Evolutionary conservation across 2,888 invertebrate genomes (phyloP), one percentile per base, ranked within the genome.

Genomic region (Ennomos fuscantarius): DNA sequence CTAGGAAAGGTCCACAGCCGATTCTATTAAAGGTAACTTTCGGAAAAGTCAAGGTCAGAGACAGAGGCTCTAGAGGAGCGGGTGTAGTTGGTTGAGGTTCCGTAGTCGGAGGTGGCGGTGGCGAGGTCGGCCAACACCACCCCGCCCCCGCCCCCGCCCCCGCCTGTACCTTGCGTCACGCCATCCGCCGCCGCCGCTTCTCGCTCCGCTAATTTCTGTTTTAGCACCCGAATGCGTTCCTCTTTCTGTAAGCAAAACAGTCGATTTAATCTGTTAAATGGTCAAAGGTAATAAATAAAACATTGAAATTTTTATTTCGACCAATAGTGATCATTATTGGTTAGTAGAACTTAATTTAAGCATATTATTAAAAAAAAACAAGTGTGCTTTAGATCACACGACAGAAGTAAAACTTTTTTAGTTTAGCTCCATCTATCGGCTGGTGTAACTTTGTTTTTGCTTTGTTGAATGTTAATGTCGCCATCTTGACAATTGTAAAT

Each of bases 11-110:
- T 46, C 49, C 54, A 54, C 53, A 59, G 58, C 49, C 49, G 39
- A 49, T 54, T 52, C 48, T 34, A 57, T 84, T 86, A 97, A 78
- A 97, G 94, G 88, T 97, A 97, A 81, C 97, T 96, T 85, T 97
- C 97, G 66, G 97, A 97, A 87, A 97, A 96, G 86, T 97, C 97
- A 79, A 96, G 94, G 88, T 97, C 97, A 62, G 97, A 97, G 84
- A 96, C 96, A 82, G 96, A 96, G 80, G 96, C 96, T 74, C 96
- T 94, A 64, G 96, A 96, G 67, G 96, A 96, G 77, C 96, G 94
- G 70, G 96, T 96, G 89, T 95, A 95, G 83, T 95, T 94, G 78
- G 95, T 95, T 70, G 96, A 96, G 72, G 96, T 96, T 85, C 95
- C 96, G 77, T 92, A 92, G 88, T 95, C 95, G 52, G 96, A 96